These are phyloP conservation scores for Allophyes oxyacanthae DNA, from an alignment of 2,888 invertebrate species.

Conservation along the genomic window DNA sequence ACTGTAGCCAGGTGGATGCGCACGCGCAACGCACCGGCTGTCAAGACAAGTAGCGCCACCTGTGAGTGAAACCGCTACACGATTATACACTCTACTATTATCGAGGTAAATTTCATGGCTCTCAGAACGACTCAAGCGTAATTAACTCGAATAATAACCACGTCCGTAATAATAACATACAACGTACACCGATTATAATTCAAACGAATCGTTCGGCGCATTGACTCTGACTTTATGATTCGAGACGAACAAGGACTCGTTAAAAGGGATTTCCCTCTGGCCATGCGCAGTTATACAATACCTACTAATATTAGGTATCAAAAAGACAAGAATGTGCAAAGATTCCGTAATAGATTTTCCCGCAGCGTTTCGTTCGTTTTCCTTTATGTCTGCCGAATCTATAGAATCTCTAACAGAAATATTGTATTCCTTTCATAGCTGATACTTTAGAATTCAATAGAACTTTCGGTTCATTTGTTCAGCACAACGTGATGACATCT, in stretches of 20 bases:
- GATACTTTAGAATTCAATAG: slow-evolving; percentile 28
- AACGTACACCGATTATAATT: slow-evolving; percentile 8
- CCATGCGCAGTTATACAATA: not conserved
- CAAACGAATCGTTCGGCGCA: slow-evolving; percentile 18
- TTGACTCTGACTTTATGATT: slow-evolving; percentile 15
- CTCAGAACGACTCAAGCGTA: slow-evolving; percentile 11
- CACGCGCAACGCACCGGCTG: slow-evolving; percentile 39
- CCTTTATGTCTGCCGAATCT: slow-evolving; percentile 20
- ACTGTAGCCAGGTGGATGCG: slow-evolving; percentile 39
- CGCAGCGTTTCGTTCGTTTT: slow-evolving; percentile 11
- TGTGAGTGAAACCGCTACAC: slow-evolving; percentile 34
- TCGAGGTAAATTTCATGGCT: slow-evolving; percentile 14
- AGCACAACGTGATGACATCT: slow-evolving; percentile 27
- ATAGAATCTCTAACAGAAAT: slow-evolving; percentile 27
- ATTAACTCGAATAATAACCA: slow-evolving; percentile 31
- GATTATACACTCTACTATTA: slow-evolving; percentile 12
- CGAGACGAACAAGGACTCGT: not conserved
- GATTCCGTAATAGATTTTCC: slow-evolving; percentile 15
- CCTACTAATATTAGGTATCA: slow-evolving; percentile 8
- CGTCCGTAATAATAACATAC: no score
- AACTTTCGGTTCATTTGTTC: slow-evolving; percentile 22
- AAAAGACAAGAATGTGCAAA: slow-evolving; percentile 17
- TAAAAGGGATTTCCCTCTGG: not conserved
- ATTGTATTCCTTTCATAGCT: slow-evolving; percentile 40
- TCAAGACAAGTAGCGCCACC: slow-evolving; percentile 41